Base-by-base conservation (phyloP, 1,140 invertebrate species). In the Bombus impatiens region DNA sequence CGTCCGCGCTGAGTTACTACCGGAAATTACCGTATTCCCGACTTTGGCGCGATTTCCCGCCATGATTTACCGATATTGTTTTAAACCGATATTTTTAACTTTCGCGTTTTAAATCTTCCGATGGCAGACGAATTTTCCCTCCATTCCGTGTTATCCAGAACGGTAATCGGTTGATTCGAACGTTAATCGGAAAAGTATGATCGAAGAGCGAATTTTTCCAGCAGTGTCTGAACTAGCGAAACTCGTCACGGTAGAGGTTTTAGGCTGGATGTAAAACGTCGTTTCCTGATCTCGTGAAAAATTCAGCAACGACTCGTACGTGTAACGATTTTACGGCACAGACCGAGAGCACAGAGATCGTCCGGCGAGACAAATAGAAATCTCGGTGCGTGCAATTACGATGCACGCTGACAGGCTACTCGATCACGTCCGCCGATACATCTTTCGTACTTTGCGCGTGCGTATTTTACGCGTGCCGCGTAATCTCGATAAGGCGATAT, bases 321-420 rank as follows among this genome's bases (percentile, higher is more conserved):
- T 1, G 47, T 3, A 62, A 77, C 35, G 15, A 77, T 57, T 62
- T 53, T 44, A 53, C 18, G n/a, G 40, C 47, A 22, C 18, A 53
- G 15, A 22, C 47, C 18, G 2, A 2, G 18, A 53, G 47, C 47
- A 0, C 47, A 13, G n/a, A 42, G 57, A 65, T 44, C 15, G 62
- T 68, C 68, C 10, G 62, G 25, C 28, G 77, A 35, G 37, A n/a
- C 77, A 78, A 77, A 77, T 77, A 59, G 75, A 77, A 77, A 28
- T 77, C 75, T 77, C 35, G 15, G 35, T 44, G 53, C n/a, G 15
- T 62, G 75, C 75, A 77, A 77, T 62, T 77, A 62, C 25, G 53
- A 62, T 77, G 25, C 57, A 28, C 32, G 47, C 37, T 77, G 75
- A 53, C 47, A 37, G 75, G 32, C 75, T 62, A 37, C 28, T 77